Conservation (phyloP, 1,140 invertebrate genomes). For the Stegodyphus mimosarum region DNA sequence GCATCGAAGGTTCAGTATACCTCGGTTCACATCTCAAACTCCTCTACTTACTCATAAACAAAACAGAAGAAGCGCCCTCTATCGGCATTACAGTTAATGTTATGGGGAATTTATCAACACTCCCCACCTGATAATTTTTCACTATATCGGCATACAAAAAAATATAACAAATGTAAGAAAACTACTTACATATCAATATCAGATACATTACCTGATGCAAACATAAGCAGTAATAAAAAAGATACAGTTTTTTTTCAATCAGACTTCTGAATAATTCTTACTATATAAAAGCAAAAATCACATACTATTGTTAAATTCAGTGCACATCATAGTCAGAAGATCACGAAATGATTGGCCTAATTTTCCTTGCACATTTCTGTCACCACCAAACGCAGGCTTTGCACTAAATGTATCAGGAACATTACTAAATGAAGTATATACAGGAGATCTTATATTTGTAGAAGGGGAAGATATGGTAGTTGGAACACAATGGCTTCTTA, state of each 20-base stretch:
- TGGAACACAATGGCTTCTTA: constrained; percentile 30
- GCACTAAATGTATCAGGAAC: constrained; percentile 38
- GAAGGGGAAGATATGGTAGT: constrained; percentile 10
- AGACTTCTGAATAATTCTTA: not conserved
- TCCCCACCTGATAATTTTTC: too few relatives aligned
- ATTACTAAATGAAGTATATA: constrained; percentile 23
- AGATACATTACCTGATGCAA: too few relatives aligned
- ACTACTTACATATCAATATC: constrained; percentile 50
- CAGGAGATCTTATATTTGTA: not conserved
- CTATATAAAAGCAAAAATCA: not conserved
- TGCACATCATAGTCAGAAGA: constrained; percentile 74
- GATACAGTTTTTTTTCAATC: not conserved
- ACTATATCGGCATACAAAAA: too few relatives aligned
- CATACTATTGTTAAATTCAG: constrained; percentile 50
- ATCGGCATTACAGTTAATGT: too few relatives aligned
- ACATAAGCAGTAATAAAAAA: not conserved
- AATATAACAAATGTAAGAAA: too few relatives aligned
- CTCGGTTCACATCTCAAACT: too few relatives aligned
- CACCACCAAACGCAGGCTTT: constrained; percentile 21
- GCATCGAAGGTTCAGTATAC: too few relatives aligned
- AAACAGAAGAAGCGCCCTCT: too few relatives aligned
- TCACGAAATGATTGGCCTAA: constrained; percentile 77
- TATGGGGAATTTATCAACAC: too few relatives aligned
- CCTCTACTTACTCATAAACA: too few relatives aligned
- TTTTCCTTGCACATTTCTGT: constrained; percentile 64